Percentiles rank a stretch among this genome's conserved stretches.
Conservation (phyloP, 2,113 vertebrate species). For the Morone chrysops region DNA sequence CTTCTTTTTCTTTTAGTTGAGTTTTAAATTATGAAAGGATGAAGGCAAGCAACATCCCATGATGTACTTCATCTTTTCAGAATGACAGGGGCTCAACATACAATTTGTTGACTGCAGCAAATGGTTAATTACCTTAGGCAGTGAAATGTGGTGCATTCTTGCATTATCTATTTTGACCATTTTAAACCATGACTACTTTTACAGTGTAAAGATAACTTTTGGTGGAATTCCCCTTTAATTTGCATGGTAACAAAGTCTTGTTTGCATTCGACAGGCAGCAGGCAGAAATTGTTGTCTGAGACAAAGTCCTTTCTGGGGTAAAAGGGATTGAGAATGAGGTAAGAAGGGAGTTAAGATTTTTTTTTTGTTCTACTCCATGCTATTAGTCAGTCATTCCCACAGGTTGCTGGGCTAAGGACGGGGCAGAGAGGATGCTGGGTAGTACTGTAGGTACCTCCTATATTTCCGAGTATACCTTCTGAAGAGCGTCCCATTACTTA, state of each 20-base stretch:
- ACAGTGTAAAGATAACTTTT: background rate
- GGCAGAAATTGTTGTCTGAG: constrained; percentile 39
- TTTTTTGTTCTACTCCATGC: constrained; percentile 84
- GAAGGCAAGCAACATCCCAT: background rate
- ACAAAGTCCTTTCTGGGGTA: background rate
- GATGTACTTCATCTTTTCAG: background rate
- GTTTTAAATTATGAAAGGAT: background rate
- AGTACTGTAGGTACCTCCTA: constrained; percentile 93
- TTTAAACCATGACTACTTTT: background rate
- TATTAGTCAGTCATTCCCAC: constrained; percentile 92
- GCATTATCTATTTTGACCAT: background rate
- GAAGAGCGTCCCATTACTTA: constrained; percentile 97
- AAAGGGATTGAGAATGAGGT: constrained; percentile 10
- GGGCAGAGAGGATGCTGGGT: constrained; percentile 89
- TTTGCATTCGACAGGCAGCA: constrained; percentile 66
- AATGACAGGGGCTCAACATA: background rate
- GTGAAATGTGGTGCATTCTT: background rate
- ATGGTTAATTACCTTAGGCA: background rate
- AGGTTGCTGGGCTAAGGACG: constrained; percentile 81
- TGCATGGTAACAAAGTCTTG: background rate
- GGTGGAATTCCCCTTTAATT: constrained; percentile 66
- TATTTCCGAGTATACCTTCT: constrained; percentile 93
- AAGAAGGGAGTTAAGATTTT: background rate
- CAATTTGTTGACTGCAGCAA: background rate
- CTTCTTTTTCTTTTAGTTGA: no score